phyloP scores from a whole-genome alignment of 2,797 vertebrate species.

The Silurus aristotelis region DNA sequence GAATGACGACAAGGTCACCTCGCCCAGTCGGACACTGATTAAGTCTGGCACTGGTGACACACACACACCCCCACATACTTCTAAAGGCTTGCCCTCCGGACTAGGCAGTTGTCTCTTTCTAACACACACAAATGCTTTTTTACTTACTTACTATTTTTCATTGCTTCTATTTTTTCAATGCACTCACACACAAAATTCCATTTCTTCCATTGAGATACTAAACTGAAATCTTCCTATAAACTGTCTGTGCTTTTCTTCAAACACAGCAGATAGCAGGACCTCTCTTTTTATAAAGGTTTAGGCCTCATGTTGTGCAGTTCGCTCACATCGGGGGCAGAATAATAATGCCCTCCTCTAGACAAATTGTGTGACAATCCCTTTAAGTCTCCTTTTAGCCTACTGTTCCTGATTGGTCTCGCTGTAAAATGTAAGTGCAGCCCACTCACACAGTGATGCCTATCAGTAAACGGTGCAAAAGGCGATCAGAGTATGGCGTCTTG shows the following conservation, averaged over 20 bases:
- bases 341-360: constrained; percentile 73
- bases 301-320: constrained; percentile 69
- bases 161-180: background rate
- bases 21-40: constrained; percentile 40
- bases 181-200: constrained; percentile 23
- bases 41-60: constrained; percentile 49
- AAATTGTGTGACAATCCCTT: constrained; percentile 76
- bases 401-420: constrained; percentile 61
- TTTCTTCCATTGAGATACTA: constrained; percentile 54
- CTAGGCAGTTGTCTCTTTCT: background rate
- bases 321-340: constrained; percentile 72
- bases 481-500: constrained; percentile 40
- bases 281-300: constrained; percentile 57
- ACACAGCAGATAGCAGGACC: constrained; percentile 45
- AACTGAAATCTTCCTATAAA: constrained; percentile 21
- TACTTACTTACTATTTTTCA: background rate
- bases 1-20: constrained; percentile 50
- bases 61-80: constrained; percentile 31
- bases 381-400: constrained; percentile 59
- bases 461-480: constrained; percentile 22
- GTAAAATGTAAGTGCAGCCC: constrained; percentile 65
- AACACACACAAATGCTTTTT: background rate
- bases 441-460: constrained; percentile 27
- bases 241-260: constrained; percentile 33
- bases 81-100: background rate